Conservation (phyloP, 2,797 vertebrate genomes). For the Potorous gilbertii region DNA sequence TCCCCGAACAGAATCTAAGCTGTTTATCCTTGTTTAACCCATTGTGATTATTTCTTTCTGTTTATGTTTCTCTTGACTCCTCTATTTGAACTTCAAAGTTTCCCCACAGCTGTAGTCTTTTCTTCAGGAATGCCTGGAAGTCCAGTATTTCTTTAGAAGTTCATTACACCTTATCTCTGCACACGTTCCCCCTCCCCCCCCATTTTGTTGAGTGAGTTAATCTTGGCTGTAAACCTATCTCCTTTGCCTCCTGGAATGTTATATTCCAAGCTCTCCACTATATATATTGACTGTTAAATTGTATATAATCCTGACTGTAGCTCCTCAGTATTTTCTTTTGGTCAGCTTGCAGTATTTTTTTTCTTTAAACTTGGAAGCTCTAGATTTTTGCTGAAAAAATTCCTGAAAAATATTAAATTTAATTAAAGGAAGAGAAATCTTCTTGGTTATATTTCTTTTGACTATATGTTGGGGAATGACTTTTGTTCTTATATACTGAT, state of each 20-base stretch:
- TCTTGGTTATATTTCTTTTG: neutral
- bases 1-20: neutral
- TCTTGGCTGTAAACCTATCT: neutral
- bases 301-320: neutral
- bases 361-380: neutral
- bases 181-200: rapidly evolving
- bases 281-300: neutral
- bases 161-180: neutral
- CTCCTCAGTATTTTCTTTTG: neutral
- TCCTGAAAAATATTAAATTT: neutral
- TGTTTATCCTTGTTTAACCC: neutral
- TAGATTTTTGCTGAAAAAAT: neutral
- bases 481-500: neutral
- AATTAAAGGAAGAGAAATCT: neutral
- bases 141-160: neutral
- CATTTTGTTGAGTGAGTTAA: neutral
- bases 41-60: neutral
- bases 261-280: neutral
- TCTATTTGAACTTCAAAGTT: neutral
- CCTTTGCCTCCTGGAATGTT: neutral
- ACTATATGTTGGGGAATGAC: neutral
- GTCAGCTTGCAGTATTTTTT: neutral
- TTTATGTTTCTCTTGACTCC: neutral
- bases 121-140: neutral
- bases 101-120: neutral